Evolutionary conservation across 1,140 invertebrate species (phyloP).

Genomic region (Yoshiicerus persimilis): DNA sequence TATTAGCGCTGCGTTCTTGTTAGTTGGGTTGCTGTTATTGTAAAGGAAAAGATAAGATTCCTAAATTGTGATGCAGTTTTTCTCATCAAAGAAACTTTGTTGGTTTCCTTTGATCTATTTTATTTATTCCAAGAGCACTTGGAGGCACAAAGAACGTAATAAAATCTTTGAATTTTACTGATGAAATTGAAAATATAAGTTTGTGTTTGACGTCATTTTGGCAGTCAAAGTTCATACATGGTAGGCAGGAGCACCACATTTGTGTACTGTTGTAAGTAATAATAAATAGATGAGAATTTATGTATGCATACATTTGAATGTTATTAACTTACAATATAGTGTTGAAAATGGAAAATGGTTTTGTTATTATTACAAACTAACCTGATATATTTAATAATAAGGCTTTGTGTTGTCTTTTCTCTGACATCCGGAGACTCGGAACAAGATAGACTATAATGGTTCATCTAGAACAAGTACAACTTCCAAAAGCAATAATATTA

Average conservation of each 20-base stretch:
- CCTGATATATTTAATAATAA: not conserved
- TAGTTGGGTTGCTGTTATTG: not conserved
- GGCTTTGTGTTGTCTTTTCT: not conserved
- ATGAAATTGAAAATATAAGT: conserved; percentile 12
- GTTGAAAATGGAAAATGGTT: conserved; percentile 12
- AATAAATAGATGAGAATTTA: not conserved
- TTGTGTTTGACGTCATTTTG: not conserved
- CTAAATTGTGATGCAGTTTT: conserved; percentile 35
- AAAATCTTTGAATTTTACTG: conserved; percentile 38
- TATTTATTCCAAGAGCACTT: conserved; percentile 9
- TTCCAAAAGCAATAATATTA: not conserved
- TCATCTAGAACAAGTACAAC: not conserved
- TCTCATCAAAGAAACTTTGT: conserved; percentile 33
- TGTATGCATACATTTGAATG: not conserved
- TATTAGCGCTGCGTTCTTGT: not conserved
- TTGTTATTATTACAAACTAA: conserved; percentile 8
- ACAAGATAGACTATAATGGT: not conserved
- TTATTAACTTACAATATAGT: conserved; percentile 5
- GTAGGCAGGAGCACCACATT: not conserved
- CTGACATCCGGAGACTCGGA: not conserved
- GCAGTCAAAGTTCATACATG: not conserved
- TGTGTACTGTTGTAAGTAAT: not conserved
- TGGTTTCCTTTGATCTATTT: conserved; percentile 32
- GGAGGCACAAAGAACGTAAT: conserved; percentile 29
- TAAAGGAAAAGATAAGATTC: conserved; percentile 31